These are phyloP conservation scores for Bombus polaris DNA, from an alignment of 1,140 invertebrate genomes.

Conservation along the genomic window DNA sequence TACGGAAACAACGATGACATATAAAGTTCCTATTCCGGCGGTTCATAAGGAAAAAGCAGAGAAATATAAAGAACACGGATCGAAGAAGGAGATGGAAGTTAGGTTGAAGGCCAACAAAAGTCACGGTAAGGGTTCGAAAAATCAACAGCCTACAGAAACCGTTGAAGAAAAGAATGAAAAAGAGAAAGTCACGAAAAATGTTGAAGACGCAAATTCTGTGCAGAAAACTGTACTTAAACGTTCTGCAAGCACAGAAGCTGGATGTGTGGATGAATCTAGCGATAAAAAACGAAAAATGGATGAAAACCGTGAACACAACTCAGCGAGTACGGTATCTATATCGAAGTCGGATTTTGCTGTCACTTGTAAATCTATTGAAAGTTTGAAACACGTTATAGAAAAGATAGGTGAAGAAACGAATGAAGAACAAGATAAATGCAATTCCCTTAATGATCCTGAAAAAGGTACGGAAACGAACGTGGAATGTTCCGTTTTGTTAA, in stretches of 20 bases:
- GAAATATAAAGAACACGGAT: constrained; percentile 73
- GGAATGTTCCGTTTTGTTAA: neutral
- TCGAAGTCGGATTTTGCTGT: constrained; percentile 63
- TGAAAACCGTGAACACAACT: constrained; percentile 31
- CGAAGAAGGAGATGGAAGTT: constrained; percentile 75
- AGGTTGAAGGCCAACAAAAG: constrained; percentile 70
- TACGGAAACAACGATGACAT: constrained; percentile 87
- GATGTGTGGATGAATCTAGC: constrained; percentile 36
- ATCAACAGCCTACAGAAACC: constrained; percentile 24
- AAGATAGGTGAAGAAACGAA: constrained; percentile 73
- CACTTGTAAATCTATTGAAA: constrained; percentile 78
- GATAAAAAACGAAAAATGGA: constrained; percentile 62
- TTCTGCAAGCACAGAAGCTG: constrained; percentile 37
- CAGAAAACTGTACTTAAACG: constrained; percentile 63
- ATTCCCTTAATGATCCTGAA: neutral
- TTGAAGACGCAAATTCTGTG: constrained; percentile 25
- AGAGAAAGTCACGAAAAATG: constrained; percentile 43
- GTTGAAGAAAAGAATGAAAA: constrained; percentile 49
- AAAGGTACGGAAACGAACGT: constrained; percentile 30
- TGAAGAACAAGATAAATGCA: constrained; percentile 56
- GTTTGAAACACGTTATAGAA: constrained; percentile 73
- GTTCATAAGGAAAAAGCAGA: constrained; percentile 81
- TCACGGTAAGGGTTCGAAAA: constrained; percentile 53
- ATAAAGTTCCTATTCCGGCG: constrained; percentile 88
- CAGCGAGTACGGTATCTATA: constrained; percentile 23